Evolutionary conservation across 2,113 vertebrate genomes (phyloP).

Genomic region (Taxidea taxus): DNA sequence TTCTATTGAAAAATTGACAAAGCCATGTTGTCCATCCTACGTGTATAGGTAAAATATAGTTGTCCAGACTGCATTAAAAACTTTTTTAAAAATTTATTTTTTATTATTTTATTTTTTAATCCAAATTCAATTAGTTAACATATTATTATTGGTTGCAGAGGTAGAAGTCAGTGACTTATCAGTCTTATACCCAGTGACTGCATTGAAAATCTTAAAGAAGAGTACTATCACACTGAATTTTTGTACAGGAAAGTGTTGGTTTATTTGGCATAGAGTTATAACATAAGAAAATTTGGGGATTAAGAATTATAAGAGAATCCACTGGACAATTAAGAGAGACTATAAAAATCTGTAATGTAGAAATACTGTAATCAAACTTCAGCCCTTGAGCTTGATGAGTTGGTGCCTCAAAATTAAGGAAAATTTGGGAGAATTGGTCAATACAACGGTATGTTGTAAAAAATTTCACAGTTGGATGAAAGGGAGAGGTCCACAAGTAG

Average conservation of each 20-base stretch:
- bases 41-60: background rate
- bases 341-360: background rate
- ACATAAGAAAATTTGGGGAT: background rate
- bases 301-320: background rate
- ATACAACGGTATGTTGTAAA: background rate
- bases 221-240: background rate
- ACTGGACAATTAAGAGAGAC: background rate
- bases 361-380: background rate
- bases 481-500: background rate
- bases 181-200: background rate
- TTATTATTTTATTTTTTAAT: background rate
- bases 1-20: background rate
- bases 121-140: background rate
- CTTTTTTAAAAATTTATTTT: background rate
- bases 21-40: background rate
- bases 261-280: conserved; percentile 3
- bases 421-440: background rate
- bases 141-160: background rate
- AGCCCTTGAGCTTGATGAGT: background rate
- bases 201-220: background rate
- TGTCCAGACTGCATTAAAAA: background rate
- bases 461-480: background rate
- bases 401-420: background rate
- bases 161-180: background rate
- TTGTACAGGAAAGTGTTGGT: background rate